Base-by-base conservation (phyloP, 2,888 invertebrate genomes). In the Serripes groenlandicus region DNA sequence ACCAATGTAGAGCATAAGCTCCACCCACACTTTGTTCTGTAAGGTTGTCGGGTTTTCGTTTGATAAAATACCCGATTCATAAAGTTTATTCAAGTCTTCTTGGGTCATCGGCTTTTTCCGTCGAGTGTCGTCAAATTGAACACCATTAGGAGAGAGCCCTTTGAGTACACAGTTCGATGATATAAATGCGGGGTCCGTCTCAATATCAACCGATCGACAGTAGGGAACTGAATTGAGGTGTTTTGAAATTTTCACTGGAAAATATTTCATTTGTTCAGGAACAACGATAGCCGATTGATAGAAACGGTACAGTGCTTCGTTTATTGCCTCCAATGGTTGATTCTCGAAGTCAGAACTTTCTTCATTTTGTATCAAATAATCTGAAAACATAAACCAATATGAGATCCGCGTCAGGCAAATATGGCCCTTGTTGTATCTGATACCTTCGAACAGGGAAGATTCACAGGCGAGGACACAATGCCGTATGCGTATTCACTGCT, bases 11-110 rank as follows among this genome's bases (percentile, higher is more conserved):
- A 86, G 37, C 72, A 83, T 86, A 15, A 86, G 58, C 58, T 86
- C 86, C 11, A 84, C 70, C 86, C 86, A 86, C 0, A 86, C 84
- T 68, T 86, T 86, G 72, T 86, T 86, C 49, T 86, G 86, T 26
- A 86, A 69, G 23, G 75, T 56, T 3, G 62, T 56, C 23, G 81
- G 86, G 23, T 83, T 71, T 26, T 69, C 69, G 11, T 74, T 69
- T 28, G 75, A 75, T 28, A 86, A 60, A n/a, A 62, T 56, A 15
- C 75, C 72, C 0, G 81, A 83, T 15, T 76, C 74, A 52, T 86
- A 86, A 26, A 86, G 56, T 30, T 75, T 72, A 37, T 79, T 73
- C 26, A 86, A 49, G 52, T 86, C 77, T 4, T 75, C 74, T 49
- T 76, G 74, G 1, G 72, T 75, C 58, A 86, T 86, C 1, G 83